Conservation (phyloP, 2,888 invertebrate species). For the Morpho helenor region DNA sequence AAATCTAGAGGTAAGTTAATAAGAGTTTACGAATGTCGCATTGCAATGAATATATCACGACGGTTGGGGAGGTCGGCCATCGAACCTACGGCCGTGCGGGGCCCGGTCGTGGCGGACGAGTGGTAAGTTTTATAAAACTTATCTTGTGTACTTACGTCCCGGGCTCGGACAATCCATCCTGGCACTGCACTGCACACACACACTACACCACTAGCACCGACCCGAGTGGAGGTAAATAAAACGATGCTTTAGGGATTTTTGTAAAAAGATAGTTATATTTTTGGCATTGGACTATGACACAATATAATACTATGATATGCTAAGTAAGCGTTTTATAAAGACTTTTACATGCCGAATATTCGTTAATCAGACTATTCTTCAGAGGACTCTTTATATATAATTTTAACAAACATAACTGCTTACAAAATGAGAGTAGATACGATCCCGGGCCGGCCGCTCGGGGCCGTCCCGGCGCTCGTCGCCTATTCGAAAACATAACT, state of each 20-base stretch:
- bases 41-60: no score
- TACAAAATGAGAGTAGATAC: slow-evolving; percentile 72
- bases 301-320: slow-evolving; percentile 80
- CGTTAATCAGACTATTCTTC: slow-evolving; percentile 78
- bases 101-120: no score
- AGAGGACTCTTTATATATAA: slow-evolving; percentile 78
- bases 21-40: no score
- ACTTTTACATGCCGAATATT: slow-evolving; percentile 80
- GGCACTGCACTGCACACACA: no score
- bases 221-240: slow-evolving; percentile 61
- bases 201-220: slow-evolving; percentile 22
- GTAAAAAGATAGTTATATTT: slow-evolving; percentile 80
- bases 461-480: slow-evolving; percentile 64
- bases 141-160: no score
- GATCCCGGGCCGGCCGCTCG: slow-evolving; percentile 57
- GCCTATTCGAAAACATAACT: slow-evolving; percentile 73
- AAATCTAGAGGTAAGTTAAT: no score
- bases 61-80: no score
- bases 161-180: no score
- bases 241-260: slow-evolving; percentile 73
- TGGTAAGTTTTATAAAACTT: no score
- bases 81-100: no score
- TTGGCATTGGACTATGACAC: slow-evolving; percentile 80
- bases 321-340: slow-evolving; percentile 80
- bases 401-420: slow-evolving; percentile 78